These are phyloP conservation scores for Empidonax traillii DNA, from an alignment of 2,113 vertebrate genomes.

Conservation along the genomic window DNA sequence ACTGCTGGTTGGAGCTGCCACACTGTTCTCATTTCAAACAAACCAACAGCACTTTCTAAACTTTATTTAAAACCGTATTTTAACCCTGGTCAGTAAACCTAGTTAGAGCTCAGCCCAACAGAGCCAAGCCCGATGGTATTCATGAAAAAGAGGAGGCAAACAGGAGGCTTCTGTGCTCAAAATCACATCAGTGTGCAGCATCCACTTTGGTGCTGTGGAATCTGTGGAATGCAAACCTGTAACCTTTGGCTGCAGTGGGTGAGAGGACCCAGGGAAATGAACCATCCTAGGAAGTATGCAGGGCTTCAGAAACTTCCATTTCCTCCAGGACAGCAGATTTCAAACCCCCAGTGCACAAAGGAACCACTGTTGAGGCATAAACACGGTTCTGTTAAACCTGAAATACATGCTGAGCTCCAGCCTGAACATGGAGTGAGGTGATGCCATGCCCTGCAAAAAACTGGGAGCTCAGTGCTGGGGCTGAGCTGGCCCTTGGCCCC, in stretches of 20 bases:
- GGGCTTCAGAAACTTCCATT: background rate
- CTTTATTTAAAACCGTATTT: background rate
- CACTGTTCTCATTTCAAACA: background rate
- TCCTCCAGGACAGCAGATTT: background rate
- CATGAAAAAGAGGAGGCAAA: background rate
- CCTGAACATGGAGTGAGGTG: background rate
- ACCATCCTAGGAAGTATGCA: background rate
- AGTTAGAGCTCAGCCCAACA: background rate
- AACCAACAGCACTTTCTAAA: background rate
- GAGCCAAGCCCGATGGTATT: background rate
- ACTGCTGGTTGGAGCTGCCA: background rate
- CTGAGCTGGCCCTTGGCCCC: background rate
- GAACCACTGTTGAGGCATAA: background rate
- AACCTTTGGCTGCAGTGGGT: background rate
- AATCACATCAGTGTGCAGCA: background rate
- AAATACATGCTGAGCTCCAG: background rate
- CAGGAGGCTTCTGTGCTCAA: background rate
- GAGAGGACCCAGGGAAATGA: constrained; percentile 7
- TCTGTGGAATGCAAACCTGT: constrained; percentile 51
- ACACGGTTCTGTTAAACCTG: background rate
- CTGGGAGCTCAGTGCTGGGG: background rate
- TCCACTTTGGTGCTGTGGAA: background rate
- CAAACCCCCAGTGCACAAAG: background rate
- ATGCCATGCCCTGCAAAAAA: background rate
- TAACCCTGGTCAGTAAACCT: background rate